These are phyloP conservation scores for Monoplex corrugatus DNA, from an alignment of 2,888 invertebrate species.

Conservation along the genomic window DNA sequence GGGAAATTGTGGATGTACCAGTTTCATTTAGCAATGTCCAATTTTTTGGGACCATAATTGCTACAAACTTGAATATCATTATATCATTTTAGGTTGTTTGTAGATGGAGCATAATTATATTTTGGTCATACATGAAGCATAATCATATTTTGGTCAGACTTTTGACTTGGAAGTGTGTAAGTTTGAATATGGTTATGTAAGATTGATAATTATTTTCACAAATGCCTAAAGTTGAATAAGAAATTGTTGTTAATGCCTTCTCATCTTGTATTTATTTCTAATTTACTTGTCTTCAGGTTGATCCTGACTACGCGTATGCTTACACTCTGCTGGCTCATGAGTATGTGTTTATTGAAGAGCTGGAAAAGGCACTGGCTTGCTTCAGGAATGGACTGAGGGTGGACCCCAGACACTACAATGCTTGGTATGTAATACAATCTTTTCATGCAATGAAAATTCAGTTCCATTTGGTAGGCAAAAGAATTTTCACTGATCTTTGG, in stretches of 20 bases:
- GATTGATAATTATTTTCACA: neutral
- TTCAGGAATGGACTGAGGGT: conserved; percentile 95
- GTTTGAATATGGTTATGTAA: neutral
- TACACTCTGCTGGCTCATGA: conserved; percentile 98
- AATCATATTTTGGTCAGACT: too few relatives aligned
- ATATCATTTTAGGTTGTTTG: too few relatives aligned
- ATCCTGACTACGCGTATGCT: conserved; percentile 96
- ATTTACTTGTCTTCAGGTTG: conserved; percentile 84
- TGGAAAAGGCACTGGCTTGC: conserved; percentile 97
- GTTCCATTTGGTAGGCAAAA: too few relatives aligned
- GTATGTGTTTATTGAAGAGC: conserved; percentile 96
- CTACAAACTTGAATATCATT: too few relatives aligned
- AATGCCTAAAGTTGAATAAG: neutral
- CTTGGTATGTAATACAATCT: conserved; percentile 91
- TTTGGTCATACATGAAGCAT: too few relatives aligned
- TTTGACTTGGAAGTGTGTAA: neutral
- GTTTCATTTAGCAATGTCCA: too few relatives aligned
- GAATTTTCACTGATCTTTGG: too few relatives aligned
- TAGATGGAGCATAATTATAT: too few relatives aligned
- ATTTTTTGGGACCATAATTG: too few relatives aligned
- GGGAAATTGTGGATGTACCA: too few relatives aligned
- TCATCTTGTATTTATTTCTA: too few relatives aligned
- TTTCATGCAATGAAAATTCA: too few relatives aligned
- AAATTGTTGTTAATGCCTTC: neutral
- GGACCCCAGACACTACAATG: conserved; percentile 97